These are phyloP conservation scores for Distichodus sexfasciatus DNA, from an alignment of 2,797 vertebrate species.

Conservation along the genomic window DNA sequence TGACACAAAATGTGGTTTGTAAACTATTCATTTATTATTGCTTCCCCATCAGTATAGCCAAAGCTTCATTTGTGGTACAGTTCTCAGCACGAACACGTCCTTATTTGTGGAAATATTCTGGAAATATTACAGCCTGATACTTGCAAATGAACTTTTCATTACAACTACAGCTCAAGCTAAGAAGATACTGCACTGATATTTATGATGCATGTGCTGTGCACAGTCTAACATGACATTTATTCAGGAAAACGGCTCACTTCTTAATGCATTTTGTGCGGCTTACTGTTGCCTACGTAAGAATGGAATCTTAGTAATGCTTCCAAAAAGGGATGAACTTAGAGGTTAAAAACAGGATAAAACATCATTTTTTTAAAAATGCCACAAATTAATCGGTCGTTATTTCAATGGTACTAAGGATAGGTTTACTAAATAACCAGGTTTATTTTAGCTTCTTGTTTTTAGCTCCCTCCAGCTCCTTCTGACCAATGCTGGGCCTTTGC, in stretches of 20 bases:
- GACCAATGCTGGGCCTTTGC: conserved; percentile 45
- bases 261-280: not conserved
- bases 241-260: not conserved
- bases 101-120: not conserved
- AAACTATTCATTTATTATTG: too few species aligned
- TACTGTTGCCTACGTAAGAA: not conserved
- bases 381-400: not conserved
- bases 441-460: not conserved
- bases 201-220: not conserved
- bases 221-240: not conserved
- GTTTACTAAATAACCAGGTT: not conserved
- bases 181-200: conserved; percentile 1
- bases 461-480: conserved; percentile 1
- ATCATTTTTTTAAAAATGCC: too few species aligned
- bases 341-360: too few species aligned
- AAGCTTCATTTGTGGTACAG: not conserved
- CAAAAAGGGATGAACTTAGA: not conserved
- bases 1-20: too few species aligned
- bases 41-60: too few species aligned
- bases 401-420: conserved; percentile 12
- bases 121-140: not conserved
- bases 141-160: not conserved
- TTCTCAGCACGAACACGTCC: not conserved
- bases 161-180: not conserved
- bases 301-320: not conserved